Percentiles rank a stretch among this genome's conserved stretches.
Conservation (phyloP, 2,888 invertebrate genomes). For the Poecilus cupreus region DNA sequence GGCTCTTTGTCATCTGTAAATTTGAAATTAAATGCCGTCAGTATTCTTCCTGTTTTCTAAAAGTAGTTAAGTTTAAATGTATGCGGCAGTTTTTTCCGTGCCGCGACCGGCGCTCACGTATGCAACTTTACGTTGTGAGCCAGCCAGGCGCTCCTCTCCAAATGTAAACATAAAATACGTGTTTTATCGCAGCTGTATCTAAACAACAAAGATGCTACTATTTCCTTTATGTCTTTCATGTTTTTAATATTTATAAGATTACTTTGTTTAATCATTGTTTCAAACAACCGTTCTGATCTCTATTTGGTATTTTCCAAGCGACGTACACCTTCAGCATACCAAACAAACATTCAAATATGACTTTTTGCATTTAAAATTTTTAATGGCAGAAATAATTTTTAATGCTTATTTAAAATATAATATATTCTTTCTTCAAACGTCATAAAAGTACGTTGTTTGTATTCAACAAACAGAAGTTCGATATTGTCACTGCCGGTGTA, state of each 20-base stretch:
- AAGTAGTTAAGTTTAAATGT: slow-evolving; percentile 42
- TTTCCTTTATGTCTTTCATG: slow-evolving; percentile 46
- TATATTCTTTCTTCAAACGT: too few relatives aligned
- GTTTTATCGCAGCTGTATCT: slow-evolving; percentile 39
- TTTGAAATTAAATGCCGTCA: slow-evolving; percentile 50
- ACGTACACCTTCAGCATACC: not conserved
- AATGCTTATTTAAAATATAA: too few relatives aligned
- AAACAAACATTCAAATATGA: not conserved
- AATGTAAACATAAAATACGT: slow-evolving; percentile 51
- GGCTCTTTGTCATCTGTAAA: slow-evolving; percentile 67
- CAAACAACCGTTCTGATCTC: not conserved
- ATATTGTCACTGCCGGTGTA: too few relatives aligned
- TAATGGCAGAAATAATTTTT: too few relatives aligned
- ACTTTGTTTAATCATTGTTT: slow-evolving; percentile 31
- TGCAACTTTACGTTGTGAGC: not conserved
- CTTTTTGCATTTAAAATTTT: too few relatives aligned
- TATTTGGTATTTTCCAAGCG: slow-evolving; percentile 19
- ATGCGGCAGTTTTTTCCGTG: slow-evolving; percentile 28
- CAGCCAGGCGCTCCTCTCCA: not conserved
- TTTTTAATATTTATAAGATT: slow-evolving; percentile 46
- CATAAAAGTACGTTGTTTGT: too few relatives aligned
- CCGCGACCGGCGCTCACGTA: slow-evolving; percentile 10
- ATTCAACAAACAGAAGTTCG: too few relatives aligned
- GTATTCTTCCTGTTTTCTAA: slow-evolving; percentile 29
- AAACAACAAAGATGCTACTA: slow-evolving; percentile 44